Percentiles rank a stretch among this genome's conserved stretches.
Conservation (phyloP, 35 echinoderm and acorn worm species). For the Amphiura filiformis region DNA sequence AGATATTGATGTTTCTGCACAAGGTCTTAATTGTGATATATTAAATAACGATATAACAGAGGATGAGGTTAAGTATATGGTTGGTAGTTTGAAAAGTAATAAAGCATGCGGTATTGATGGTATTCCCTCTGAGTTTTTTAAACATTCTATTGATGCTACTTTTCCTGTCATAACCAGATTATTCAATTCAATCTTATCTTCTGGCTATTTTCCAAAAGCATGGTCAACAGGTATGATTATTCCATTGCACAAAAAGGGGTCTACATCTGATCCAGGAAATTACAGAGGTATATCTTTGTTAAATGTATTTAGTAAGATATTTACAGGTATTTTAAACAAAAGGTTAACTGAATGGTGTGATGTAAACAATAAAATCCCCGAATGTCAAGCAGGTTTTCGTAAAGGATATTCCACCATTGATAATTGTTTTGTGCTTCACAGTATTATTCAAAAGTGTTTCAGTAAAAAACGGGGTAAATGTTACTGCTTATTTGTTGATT, state of each 20-base stretch:
- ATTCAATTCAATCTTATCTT: not conserved
- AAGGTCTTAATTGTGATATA: too few species aligned
- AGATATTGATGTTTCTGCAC: not conserved
- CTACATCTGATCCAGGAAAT: not conserved
- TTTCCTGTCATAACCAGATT: not conserved
- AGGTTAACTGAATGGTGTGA: not conserved
- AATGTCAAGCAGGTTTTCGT: not conserved
- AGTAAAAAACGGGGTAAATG: not conserved
- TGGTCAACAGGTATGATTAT: not conserved
- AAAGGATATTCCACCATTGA: not conserved
- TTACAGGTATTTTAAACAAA: not conserved
- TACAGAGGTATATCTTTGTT: not conserved
- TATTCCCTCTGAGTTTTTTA: not conserved
- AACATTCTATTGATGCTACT: not conserved
- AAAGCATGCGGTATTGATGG: conserved; percentile 4
- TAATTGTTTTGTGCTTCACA: not conserved
- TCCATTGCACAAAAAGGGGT: not conserved
- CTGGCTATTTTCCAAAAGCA: not conserved
- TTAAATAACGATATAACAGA: not conserved
- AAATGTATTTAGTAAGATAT: not conserved
- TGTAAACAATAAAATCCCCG: not conserved
- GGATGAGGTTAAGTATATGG: not conserved
- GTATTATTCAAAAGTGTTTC: not conserved
- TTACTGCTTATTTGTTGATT: conserved; percentile 7
- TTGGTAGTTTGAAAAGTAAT: not conserved